These are phyloP conservation scores for Oriolus oriolus DNA, from an alignment of 2,113 vertebrate genomes.

Conservation along the genomic window DNA sequence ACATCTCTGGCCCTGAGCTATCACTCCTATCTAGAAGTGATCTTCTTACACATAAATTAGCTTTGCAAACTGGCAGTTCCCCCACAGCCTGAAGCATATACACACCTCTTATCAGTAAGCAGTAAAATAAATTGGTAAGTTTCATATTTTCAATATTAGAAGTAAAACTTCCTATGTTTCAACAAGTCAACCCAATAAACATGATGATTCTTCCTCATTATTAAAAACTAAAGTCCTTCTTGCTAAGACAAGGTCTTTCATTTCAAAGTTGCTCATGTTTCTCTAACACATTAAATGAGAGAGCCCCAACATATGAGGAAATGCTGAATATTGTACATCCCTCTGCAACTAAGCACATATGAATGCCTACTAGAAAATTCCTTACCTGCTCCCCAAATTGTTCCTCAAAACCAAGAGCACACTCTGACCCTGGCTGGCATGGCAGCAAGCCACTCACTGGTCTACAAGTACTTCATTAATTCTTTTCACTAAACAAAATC, in stretches of 20 bases:
- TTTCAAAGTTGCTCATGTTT: not conserved
- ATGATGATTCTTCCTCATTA: fast-evolving
- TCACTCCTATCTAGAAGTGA: not conserved
- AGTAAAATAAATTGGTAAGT: not conserved
- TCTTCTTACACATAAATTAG: not conserved
- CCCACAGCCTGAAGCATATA: not conserved
- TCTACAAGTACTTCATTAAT: not conserved
- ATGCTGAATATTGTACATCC: not conserved
- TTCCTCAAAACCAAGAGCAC: not conserved
- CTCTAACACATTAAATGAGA: not conserved
- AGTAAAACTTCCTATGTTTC: not conserved
- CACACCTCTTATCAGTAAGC: not conserved
- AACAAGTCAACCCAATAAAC: not conserved
- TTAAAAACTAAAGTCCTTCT: not conserved
- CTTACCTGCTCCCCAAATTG: not conserved
- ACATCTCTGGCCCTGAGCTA: not conserved
- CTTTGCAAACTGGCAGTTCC: not conserved
- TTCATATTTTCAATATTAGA: not conserved
- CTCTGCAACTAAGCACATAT: not conserved
- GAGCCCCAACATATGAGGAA: not conserved
- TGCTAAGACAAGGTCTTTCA: not conserved
- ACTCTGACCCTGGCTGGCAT: fast-evolving
- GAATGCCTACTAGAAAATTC: not conserved
- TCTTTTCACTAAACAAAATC: not conserved
- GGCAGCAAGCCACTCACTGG: not conserved